phyloP scores from a whole-genome alignment of 2,113 vertebrate genomes.

The Australoheros scitulus region DNA sequence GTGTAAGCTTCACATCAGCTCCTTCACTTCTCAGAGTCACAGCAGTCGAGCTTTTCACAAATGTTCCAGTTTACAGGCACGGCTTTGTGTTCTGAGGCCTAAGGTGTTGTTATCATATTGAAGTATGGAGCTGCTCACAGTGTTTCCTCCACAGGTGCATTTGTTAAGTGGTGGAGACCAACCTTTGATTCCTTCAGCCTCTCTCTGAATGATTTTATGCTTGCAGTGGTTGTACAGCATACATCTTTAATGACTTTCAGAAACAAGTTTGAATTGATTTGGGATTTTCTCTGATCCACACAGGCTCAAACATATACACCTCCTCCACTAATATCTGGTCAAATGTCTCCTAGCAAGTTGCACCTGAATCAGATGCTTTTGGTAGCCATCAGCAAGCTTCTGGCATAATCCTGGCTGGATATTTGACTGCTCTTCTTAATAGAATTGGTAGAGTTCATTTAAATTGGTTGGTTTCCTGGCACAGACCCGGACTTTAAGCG shows the following conservation, averaged over 20 bases:
- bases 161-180: neutral
- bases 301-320: neutral
- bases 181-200: neutral
- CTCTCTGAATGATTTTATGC: no score
- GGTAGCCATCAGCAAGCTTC: no score
- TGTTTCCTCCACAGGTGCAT: neutral
- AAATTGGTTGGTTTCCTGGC: no score
- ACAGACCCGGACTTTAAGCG: no score
- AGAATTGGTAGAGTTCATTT: no score
- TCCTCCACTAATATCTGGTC: no score
- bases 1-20: constrained; percentile 82
- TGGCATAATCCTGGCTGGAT: no score
- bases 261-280: neutral
- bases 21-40: neutral
- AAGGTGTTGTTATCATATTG: neutral
- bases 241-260: neutral
- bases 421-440: no score
- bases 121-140: neutral
- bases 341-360: no score
- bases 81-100: neutral
- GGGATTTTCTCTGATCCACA: neutral
- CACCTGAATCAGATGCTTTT: no score
- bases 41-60: neutral
- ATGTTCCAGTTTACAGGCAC: neutral
- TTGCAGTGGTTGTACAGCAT: no score